phyloP scores from a whole-genome alignment of 2,797 vertebrate species.

The Nasua narica region DNA sequence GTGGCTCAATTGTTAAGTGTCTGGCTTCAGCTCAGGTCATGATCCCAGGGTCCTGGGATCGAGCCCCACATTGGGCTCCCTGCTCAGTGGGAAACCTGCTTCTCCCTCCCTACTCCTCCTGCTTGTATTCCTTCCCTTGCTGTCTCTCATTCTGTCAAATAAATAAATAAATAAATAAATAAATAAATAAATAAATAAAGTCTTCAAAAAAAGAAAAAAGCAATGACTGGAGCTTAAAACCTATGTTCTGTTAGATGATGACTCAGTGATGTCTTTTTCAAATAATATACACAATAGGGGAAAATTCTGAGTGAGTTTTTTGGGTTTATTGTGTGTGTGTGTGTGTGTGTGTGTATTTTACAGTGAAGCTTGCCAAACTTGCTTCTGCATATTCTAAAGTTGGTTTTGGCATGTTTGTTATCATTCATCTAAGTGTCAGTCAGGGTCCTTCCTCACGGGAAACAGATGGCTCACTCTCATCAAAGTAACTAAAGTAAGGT shows the following conservation, averaged over 20 bases:
- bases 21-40: too few relatives aligned
- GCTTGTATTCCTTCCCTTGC: too few relatives aligned
- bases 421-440: slow-evolving; percentile 53
- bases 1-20: too few relatives aligned
- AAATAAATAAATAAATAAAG: too few relatives aligned
- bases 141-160: too few relatives aligned
- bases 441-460: slow-evolving; percentile 62
- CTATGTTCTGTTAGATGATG: slow-evolving; percentile 27
- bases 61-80: too few relatives aligned
- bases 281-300: slow-evolving; percentile 4
- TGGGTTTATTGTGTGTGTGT: too few relatives aligned
- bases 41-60: too few relatives aligned
- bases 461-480: slow-evolving; percentile 65
- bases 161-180: too few relatives aligned
- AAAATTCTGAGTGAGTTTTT: slow-evolving; percentile 42
- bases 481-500: slow-evolving; percentile 32
- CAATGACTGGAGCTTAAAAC: slow-evolving; percentile 2
- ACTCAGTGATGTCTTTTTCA: slow-evolving; percentile 13
- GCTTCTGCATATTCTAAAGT: slow-evolving; percentile 44
- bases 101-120: too few relatives aligned
- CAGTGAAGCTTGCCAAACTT: slow-evolving; percentile 30
- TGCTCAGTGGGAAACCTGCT: too few relatives aligned
- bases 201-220: background rate
- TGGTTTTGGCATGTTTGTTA: slow-evolving; percentile 64
- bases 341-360: background rate